Percentiles rank a stretch among this genome's conserved stretches.
Conservation (phyloP, 2,888 invertebrate species). For the Drosophila multiciliata region DNA sequence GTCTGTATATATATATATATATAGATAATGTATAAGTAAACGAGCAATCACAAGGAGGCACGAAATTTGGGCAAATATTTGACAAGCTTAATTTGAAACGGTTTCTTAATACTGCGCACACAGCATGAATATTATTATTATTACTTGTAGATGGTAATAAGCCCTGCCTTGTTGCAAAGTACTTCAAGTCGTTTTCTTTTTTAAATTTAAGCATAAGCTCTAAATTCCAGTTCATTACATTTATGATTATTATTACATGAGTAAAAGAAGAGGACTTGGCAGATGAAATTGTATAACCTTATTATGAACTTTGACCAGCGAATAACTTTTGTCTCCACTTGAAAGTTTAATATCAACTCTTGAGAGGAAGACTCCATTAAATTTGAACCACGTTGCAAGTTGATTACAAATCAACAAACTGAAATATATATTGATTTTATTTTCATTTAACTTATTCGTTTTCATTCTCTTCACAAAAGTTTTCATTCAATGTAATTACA, state of each 20-base stretch:
- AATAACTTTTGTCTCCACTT: not conserved
- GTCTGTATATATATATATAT: too few relatives aligned
- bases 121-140: not conserved
- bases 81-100: conserved; percentile 15
- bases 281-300: not conserved
- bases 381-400: not conserved
- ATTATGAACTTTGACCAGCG: not conserved
- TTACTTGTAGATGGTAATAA: not conserved
- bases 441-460: not conserved
- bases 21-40: conserved; percentile 5
- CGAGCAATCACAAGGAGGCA: conserved; percentile 8
- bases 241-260: not conserved
- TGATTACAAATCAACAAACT: not conserved
- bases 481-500: not conserved
- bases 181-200: not conserved
- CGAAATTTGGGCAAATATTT: conserved; percentile 27
- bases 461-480: not conserved
- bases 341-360: not conserved
- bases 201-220: not conserved
- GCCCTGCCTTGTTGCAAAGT: not conserved
- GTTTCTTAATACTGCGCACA: conserved; percentile 1
- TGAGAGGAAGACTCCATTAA: not conserved
- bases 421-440: not conserved
- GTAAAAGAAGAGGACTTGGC: not conserved
- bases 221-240: not conserved